These are phyloP conservation scores for Camptogramma bilineatum DNA, from an alignment of 2,888 invertebrate genomes.

Conservation along the genomic window DNA sequence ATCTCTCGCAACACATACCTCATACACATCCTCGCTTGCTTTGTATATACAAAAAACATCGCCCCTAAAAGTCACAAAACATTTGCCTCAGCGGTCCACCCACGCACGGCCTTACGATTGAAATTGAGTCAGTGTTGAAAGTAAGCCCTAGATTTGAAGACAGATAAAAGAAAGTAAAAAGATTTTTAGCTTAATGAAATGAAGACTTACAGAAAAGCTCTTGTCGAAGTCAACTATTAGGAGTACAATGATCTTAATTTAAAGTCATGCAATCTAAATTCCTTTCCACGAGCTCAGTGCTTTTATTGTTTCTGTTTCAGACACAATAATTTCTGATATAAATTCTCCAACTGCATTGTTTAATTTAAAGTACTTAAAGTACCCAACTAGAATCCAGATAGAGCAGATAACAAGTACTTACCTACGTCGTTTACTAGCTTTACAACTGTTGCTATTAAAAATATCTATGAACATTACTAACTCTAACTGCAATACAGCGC, in stretches of 20 bases:
- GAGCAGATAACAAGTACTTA: not conserved
- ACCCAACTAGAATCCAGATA: not conserved
- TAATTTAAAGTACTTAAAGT: constrained; percentile 1
- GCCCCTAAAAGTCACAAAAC: no score
- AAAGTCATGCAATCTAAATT: constrained; percentile 16
- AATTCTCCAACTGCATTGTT: constrained; percentile 9
- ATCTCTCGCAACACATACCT: no score
- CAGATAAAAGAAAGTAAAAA: no score
- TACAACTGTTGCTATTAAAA: not conserved
- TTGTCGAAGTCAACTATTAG: not conserved
- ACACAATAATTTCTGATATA: constrained; percentile 10
- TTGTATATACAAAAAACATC: no score
- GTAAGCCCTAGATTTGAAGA: no score
- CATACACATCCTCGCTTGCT: no score
- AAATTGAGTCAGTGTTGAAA: no score
- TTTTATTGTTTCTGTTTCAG: constrained; percentile 8
- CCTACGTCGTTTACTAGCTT: not conserved
- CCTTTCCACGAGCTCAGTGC: constrained; percentile 8
- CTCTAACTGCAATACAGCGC: not conserved
- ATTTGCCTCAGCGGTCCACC: no score
- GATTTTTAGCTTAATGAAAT: no score
- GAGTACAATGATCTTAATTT: constrained; percentile 7
- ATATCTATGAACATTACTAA: not conserved
- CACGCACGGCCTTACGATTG: no score
- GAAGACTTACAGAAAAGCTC: not conserved